Base-by-base conservation (phyloP, 2,888 invertebrate genomes). In the Lasioglossum oenotherae region DNA sequence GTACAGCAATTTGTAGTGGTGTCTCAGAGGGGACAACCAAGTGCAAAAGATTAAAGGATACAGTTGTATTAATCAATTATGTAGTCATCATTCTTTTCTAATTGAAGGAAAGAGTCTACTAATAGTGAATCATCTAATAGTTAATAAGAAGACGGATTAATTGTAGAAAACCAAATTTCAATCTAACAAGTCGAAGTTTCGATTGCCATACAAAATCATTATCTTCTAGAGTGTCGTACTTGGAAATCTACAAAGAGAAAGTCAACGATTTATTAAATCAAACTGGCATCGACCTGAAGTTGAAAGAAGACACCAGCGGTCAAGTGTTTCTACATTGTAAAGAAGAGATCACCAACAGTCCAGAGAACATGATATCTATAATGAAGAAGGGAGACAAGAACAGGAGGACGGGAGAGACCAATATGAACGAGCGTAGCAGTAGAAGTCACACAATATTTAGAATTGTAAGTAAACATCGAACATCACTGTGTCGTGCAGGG, bases 201-300 rank as follows among this genome's bases (percentile, higher is more conserved):
- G 2, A 53, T 53, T 8, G 53, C 23, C 10, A 23, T 23, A 23
- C 2, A 53, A 57, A 57, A 57, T 78, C 44, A 76, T 81, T 75
- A 41, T 67, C 85, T 85, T 85, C 27, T 93, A 97, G 98, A 92
- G 97, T 98, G 46, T 98, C 98, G 0, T 98, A 98, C 93, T 96
- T 98, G 87, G 98, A 99, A 95, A 98, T 99, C 74, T 98, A 99
- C 94, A 98, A 98, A 95, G 98, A 99, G 94, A 97, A 96, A 87
- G 96, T 99, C 0, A 97, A 96, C 84, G 98, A 99, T 94, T 95
- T 99, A 12, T 95, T 99, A 0, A 96, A 97, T n/a, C 95, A 96
- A 19, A 95, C 96, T 16, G 96, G 96, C 77, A 95, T 95, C 5
- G 96, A 97, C 88, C 93, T 98, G 0, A 97, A 97, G 94, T 95